Conservation (phyloP, 2,797 vertebrate genomes). For the Galaxias olidus region DNA sequence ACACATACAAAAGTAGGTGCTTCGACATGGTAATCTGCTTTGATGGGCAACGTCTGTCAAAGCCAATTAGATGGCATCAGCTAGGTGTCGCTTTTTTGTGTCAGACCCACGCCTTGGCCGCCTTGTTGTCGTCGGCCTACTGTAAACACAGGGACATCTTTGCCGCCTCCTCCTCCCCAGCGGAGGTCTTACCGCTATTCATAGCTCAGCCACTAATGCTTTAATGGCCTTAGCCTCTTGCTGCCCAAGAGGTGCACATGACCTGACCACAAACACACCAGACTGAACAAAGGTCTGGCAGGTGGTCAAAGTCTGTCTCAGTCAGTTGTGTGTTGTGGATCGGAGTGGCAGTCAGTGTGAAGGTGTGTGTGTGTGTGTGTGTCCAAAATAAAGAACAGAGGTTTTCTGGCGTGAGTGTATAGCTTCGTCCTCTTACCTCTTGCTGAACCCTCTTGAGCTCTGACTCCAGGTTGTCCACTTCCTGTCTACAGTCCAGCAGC, state of each 20-base stretch:
- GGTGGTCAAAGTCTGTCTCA: slow-evolving; percentile 13
- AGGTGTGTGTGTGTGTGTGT: neutral
- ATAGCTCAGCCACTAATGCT: slow-evolving; percentile 34
- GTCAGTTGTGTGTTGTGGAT: neutral
- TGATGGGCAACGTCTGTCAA: no score
- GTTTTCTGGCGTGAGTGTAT: neutral
- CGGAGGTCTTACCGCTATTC: slow-evolving; percentile 5
- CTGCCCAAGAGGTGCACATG: neutral
- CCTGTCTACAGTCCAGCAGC: slow-evolving; percentile 93
- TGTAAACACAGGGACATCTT: slow-evolving; percentile 20
- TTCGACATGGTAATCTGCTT: neutral
- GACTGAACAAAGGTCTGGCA: slow-evolving; percentile 15
- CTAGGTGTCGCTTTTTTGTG: neutral
- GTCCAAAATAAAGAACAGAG: neutral
- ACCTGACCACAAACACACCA: no score
- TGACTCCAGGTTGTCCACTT: slow-evolving; percentile 89
- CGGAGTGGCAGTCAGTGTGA: neutral
- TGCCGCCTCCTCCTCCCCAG: slow-evolving; percentile 1
- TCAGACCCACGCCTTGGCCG: neutral
- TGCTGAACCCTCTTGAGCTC: slow-evolving; percentile 92
- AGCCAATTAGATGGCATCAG: no score
- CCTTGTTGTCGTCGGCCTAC: slow-evolving; percentile 12
- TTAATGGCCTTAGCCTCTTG: slow-evolving; percentile 24
- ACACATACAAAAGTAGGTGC: neutral
- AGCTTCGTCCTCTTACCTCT: slow-evolving; percentile 75